Evolutionary conservation across 1,140 invertebrate genomes (phyloP), one percentile per base, ranked within the genome.

Genomic region (Papilio glaucus): DNA sequence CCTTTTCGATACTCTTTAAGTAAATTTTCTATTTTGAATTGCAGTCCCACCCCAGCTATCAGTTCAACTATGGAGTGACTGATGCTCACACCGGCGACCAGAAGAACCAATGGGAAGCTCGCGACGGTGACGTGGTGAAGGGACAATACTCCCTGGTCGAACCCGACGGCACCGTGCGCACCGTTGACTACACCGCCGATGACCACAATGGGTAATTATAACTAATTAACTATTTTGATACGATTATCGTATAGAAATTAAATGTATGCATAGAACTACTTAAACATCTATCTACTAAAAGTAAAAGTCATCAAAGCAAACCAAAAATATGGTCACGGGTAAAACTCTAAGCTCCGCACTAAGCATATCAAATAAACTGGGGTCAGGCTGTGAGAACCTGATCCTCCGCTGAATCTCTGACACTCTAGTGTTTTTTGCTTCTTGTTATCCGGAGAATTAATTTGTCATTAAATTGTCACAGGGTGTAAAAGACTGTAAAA

Each of bases 41-140:
- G 10, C 84, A 93, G 93, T 80, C 93, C 72, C 89, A 95, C 88
- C 96, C 95, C 72, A 94, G 95, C 75, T 97, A 97, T 88, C 94
- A 94, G 76, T 96, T 96, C 83, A 96, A 95, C 79, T 97, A 97
- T 82, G 95, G 95, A 12, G 95, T 97, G 10, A 94, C 95, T 77
- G 96, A 97, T 85, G 94, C 94, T 41, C 94, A 95, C 86, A 97
- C 95, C 26, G 95, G 96, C 75, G 95, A 96, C 80, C 94, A 95
- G 57, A 96, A 96, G 90, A 94, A 93, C 84, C 95, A 95, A 77
- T 94, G 94, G 90, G 95, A 95, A 80, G 87, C 92, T 0, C 90
- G 95, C 42, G 94, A 95, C 78, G 95, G 95, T 29, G 95, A 95
- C 80, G 92, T 94, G n/a, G 95, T 95, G 37, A 94, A 95, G 80